A percentile compares a stretch with the other conserved stretches of the same genome.
Conservation (phyloP, 2,888 invertebrate species). For the Coelinius sp. region DNA sequence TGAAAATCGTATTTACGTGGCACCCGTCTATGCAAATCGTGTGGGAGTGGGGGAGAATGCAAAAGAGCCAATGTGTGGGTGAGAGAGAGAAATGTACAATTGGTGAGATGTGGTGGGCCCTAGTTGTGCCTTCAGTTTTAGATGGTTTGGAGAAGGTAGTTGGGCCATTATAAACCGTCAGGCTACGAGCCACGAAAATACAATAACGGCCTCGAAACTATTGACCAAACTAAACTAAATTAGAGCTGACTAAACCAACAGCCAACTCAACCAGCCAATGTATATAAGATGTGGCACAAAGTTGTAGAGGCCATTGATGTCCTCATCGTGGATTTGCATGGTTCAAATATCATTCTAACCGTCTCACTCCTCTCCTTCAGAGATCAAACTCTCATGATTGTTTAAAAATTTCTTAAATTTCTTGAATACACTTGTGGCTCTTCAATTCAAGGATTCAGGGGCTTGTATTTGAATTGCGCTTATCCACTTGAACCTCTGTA, state of each 20-base stretch:
- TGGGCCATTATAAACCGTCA: slow-evolving; percentile 27
- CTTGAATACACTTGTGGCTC: neutral
- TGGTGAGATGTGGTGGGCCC: neutral
- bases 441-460: no score
- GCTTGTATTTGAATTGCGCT: neutral
- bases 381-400: no score
- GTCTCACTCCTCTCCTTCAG: no score
- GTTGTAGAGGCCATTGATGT: neutral
- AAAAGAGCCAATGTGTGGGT: neutral
- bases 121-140: neutral
- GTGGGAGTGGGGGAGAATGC: neutral
- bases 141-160: slow-evolving; percentile 22
- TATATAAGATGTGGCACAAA: neutral
- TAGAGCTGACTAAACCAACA: slow-evolving; percentile 51
- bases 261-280: slow-evolving; percentile 36
- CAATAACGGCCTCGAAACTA: slow-evolving; percentile 55
- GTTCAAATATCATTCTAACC: neutral
- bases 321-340: neutral
- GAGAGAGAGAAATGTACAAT: neutral
- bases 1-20: slow-evolving; percentile 53
- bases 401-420: no score
- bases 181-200: slow-evolving; percentile 45
- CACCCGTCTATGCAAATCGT: slow-evolving; percentile 14
- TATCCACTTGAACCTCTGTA: neutral
- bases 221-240: slow-evolving; percentile 58